Percentiles rank a stretch among this genome's conserved stretches.
phyloP scores from a whole-genome alignment of 2,113 vertebrate genomes.

The Amazona vittata region DNA sequence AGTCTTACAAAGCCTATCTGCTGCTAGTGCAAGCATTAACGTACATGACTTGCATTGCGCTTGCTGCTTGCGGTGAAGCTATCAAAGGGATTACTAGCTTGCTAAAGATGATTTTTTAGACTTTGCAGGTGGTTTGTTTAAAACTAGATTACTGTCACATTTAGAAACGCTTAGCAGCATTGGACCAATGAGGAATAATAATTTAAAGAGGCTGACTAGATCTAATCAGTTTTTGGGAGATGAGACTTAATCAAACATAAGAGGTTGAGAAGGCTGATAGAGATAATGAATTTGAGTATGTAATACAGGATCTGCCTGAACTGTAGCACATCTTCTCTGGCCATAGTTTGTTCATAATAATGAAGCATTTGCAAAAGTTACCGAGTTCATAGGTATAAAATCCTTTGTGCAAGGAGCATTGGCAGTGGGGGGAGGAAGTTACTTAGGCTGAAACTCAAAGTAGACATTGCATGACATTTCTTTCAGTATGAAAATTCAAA shows the following conservation, averaged over 20 bases:
- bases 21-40: background rate
- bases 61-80: slow-evolving; percentile 2
- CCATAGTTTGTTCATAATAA: background rate
- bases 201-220: slow-evolving; percentile 5
- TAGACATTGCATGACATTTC: background rate
- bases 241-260: slow-evolving; percentile 37
- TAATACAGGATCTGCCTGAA: background rate
- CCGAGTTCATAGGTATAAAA: background rate
- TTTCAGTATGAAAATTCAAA: background rate
- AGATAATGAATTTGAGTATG: background rate
- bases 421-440: background rate
- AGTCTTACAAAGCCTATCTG: background rate
- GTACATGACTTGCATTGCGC: background rate
- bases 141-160: slow-evolving; percentile 59
- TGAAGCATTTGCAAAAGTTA: background rate
- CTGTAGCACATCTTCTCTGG: background rate
- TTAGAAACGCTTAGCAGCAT: slow-evolving; percentile 29
- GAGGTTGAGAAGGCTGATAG: background rate
- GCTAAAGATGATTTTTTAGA: slow-evolving; percentile 40
- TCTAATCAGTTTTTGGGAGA: slow-evolving; percentile 46
- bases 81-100: background rate
- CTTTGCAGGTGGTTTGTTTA: slow-evolving; percentile 57
- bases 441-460: background rate
- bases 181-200: slow-evolving; percentile 20
- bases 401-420: background rate